These are phyloP conservation scores for Orthonyx spaldingii DNA, from an alignment of 2,113 vertebrate genomes.

Conservation along the genomic window DNA sequence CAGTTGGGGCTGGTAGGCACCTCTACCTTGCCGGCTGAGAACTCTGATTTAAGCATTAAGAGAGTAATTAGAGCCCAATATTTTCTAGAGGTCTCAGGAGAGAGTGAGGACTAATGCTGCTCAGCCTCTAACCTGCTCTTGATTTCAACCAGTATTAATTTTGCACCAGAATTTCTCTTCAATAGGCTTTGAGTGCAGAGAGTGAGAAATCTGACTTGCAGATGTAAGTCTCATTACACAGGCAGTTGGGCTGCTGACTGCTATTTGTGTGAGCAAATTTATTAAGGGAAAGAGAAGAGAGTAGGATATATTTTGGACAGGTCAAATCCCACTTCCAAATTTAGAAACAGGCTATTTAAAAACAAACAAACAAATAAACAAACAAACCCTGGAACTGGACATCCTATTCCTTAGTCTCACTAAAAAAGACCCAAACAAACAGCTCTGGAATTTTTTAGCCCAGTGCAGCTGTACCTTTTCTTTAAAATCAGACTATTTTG, in stretches of 20 bases:
- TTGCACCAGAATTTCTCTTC: background rate
- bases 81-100: background rate
- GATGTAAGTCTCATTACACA: constrained; percentile 8
- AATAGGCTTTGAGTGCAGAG: background rate
- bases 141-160: background rate
- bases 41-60: background rate
- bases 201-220: constrained; percentile 25
- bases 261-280: constrained; percentile 34
- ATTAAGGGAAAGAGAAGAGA: constrained; percentile 21
- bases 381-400: background rate
- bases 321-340: background rate
- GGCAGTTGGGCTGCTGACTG: constrained; percentile 14
- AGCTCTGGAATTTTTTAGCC: background rate
- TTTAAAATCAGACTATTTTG: background rate
- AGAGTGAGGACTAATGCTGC: background rate
- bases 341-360: constrained; percentile 29
- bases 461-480: background rate
- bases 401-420: background rate
- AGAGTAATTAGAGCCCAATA: background rate
- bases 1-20: background rate
- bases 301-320: background rate
- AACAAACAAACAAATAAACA: background rate
- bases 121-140: background rate
- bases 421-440: background rate
- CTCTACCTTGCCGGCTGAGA: background rate